These are phyloP conservation scores for Pituophis catenifer DNA, from an alignment of 2,113 vertebrate species.

Conservation along the genomic window DNA sequence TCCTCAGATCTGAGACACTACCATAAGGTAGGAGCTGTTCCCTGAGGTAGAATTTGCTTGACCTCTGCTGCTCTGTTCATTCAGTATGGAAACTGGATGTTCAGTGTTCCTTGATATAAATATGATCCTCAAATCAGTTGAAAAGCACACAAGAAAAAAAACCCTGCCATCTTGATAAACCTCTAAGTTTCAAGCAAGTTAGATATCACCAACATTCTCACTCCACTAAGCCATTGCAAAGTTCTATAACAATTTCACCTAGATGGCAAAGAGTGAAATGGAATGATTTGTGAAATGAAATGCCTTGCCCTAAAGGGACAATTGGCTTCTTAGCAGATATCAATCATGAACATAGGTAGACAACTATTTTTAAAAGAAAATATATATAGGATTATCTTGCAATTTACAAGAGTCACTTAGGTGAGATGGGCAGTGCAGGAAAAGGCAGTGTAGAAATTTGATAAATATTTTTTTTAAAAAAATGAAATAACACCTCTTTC, in stretches of 20 bases:
- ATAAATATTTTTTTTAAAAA: background rate
- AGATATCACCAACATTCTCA: background rate
- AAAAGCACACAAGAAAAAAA: background rate
- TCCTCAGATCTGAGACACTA: background rate
- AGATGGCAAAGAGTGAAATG: constrained; percentile 13
- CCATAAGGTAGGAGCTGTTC: background rate
- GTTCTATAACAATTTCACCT: constrained; percentile 14
- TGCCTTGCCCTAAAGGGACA: background rate
- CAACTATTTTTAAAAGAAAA: constrained; percentile 12
- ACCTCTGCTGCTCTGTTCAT: background rate
- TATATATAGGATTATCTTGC: constrained; percentile 10
- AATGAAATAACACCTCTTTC: background rate
- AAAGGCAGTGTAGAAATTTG: background rate
- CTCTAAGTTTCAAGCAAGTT: background rate
- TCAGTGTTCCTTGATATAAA: background rate
- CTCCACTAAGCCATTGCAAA: background rate
- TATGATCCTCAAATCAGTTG: background rate
- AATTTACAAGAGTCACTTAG: background rate
- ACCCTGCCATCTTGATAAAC: background rate
- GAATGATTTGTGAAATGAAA: constrained; percentile 16
- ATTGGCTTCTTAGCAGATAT: background rate
- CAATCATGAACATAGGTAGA: background rate
- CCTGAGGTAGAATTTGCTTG: background rate
- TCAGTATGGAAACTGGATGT: background rate
- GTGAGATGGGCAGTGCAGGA: background rate